Conservation (phyloP, 2,888 invertebrate species). For the Latrodectus elegans region DNA sequence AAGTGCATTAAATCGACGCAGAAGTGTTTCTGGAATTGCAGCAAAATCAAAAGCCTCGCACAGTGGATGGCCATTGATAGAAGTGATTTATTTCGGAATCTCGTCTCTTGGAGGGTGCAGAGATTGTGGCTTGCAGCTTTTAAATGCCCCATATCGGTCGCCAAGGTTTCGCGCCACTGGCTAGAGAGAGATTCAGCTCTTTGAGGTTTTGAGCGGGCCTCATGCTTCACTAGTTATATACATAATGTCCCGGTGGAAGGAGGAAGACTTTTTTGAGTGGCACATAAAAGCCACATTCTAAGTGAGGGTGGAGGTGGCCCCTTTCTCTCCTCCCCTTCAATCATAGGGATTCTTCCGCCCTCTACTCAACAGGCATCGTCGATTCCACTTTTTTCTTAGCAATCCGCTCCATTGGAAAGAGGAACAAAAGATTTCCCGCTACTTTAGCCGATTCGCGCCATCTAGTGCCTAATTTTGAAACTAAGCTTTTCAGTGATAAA, state of each 20-base stretch:
- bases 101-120: no score
- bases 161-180: no score
- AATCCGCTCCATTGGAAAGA: constrained; percentile 19
- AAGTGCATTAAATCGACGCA: no score
- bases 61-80: no score
- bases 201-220: no score
- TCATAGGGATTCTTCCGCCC: constrained; percentile 43
- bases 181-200: no score
- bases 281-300: constrained; percentile 62
- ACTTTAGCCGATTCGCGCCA: constrained; percentile 31
- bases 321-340: constrained; percentile 50
- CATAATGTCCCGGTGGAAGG: constrained; percentile 58
- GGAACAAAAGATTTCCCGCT: constrained; percentile 18
- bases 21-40: no score
- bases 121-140: no score
- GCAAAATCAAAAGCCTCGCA: no score
- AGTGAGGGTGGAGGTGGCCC: constrained; percentile 39
- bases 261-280: constrained; percentile 63
- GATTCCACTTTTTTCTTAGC: constrained; percentile 49
- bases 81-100: no score
- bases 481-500: not conserved
- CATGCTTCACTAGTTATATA: constrained; percentile 49
- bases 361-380: constrained; percentile 61
- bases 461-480: constrained; percentile 14
- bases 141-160: no score